phyloP scores from a whole-genome alignment of 2,113 vertebrate genomes.

The human (Homo sapiens) region GRCh38 chrX:49278001-49278500 shows the following conservation, averaged over 20 bases:
- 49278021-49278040: conserved; percentile 21
- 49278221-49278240: background rate
- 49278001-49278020: conserved; percentile 6
- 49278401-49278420: background rate
- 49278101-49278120: conserved; percentile 22
- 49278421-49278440: background rate
- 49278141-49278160: conserved; percentile 11
- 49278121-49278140: background rate
- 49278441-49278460: conserved; percentile 43
- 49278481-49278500: background rate
- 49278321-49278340: conserved; percentile 34
- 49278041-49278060: background rate
- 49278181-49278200: background rate
- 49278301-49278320: conserved; percentile 13
- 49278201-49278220: conserved; percentile 38
- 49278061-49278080: background rate
- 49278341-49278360: background rate
- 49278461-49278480: background rate
- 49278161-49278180: background rate
- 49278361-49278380: background rate
- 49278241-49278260: conserved; percentile 7
- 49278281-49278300: background rate
- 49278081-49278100: background rate
- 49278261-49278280: background rate
- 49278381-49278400: background rate